These are phyloP conservation scores for Sebastes cheni DNA, from an alignment of 2,797 vertebrate species.

Conservation along the genomic window DNA sequence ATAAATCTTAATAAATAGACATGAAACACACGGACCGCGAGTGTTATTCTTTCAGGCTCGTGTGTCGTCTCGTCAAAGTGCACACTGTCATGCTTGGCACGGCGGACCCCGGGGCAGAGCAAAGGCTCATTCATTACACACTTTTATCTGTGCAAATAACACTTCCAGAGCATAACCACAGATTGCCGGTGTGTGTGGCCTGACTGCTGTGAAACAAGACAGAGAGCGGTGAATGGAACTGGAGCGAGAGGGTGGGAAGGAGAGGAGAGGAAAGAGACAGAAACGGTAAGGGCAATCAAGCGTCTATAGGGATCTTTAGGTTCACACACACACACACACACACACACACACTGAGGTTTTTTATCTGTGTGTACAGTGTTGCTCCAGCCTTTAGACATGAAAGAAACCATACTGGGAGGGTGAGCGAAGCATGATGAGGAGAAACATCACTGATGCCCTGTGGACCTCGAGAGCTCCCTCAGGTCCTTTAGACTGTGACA, in stretches of 20 bases:
- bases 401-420: constrained; percentile 3
- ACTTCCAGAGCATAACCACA: constrained; percentile 52
- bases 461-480: constrained; percentile 28
- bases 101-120: neutral
- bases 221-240: constrained; percentile 14
- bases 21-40: constrained; percentile 45
- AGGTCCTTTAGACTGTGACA: constrained; percentile 26
- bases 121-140: constrained; percentile 62
- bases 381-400: neutral
- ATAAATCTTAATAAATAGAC: constrained; percentile 70
- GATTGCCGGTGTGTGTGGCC: constrained; percentile 59
- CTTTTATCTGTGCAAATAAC: constrained; percentile 69
- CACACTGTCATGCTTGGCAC: constrained; percentile 54
- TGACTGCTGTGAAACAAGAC: constrained; percentile 15
- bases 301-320: constrained; percentile 3
- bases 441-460: constrained; percentile 13
- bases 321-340: neutral
- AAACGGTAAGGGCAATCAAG: neutral
- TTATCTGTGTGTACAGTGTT: neutral
- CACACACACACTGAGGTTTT: neutral
- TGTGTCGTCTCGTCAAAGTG: constrained; percentile 57
- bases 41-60: constrained; percentile 58
- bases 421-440: constrained; percentile 2
- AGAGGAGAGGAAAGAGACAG: neutral
- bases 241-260: neutral